Evolutionary conservation across 2,797 vertebrate genomes (phyloP), one percentile per base, ranked within the genome.

Genomic region (Chrosomus eos): DNA sequence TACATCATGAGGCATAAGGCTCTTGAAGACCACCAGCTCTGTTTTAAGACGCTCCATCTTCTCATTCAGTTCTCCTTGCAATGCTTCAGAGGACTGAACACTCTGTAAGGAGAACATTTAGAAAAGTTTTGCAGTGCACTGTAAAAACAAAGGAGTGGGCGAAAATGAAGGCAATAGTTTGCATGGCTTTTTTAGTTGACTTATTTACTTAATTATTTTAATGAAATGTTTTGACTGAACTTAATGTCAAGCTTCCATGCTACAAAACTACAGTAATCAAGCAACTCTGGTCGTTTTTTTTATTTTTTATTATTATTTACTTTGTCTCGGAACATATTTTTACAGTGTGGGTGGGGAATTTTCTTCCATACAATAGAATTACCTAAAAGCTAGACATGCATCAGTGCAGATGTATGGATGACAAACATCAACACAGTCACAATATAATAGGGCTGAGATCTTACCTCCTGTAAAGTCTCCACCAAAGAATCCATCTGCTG

Each of bases 11-110:
- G 94, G 97, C 97, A 99, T 98, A 87, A 99, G 96, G 89, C 97
- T 97, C 93, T 98, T 99, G 94, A 98, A 99, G 91, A 99, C 97
- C 89, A 99, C 97, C 11, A 99, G 94, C 80, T 99, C 98, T 0
- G 97, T 96, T 92, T 98, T 98, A 87, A 99, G 95, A 81, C 96
- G 93, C 89, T 99, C 97, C 14, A 99, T 97, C 92, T 98, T 99
- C 91, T 98, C 97, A 0, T 92, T 97, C 85, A 99, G 91, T 91
- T 99, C 97, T 83, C 95, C 96, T 91, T 97, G 97, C 81, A 98
- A 92, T 86, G 95, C 95, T 9, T 97, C 94, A 0, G 98, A 97
- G 86, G 98, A 97, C 89, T 94, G 95, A 0, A 96, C 96, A 1
- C 95, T 97, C 98, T 99, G 93, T 48, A 71, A 53, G 10, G 23